A percentile compares a stretch with the other conserved stretches of the same genome.
These are phyloP conservation scores for Lamellibrachia luymesi DNA, from an alignment of 1,140 invertebrate species.

Conservation along the genomic window DNA sequence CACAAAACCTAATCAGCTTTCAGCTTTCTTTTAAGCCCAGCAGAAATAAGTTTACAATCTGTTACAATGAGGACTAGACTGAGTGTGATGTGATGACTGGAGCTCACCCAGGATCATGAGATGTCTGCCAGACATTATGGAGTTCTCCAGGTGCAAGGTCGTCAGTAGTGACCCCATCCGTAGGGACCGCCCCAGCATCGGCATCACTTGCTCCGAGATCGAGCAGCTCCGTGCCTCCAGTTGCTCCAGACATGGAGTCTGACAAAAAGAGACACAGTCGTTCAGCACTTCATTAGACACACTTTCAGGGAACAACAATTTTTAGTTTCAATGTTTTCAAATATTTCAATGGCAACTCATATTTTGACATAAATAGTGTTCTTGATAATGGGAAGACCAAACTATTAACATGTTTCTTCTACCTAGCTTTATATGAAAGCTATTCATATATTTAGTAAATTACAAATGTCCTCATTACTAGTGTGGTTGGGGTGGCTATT, in stretches of 20 bases:
- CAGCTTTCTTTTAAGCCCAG: no score
- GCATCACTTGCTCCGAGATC: slow-evolving; percentile 70
- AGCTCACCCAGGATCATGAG: slow-evolving; percentile 67
- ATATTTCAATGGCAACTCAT: no score
- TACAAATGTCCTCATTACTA: no score
- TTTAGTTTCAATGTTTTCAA: no score
- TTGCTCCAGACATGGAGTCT: slow-evolving; percentile 72
- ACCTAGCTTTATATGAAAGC: no score
- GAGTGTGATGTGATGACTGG: background rate
- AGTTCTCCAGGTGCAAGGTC: slow-evolving; percentile 74
- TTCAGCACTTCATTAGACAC: background rate
- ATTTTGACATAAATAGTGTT: no score
- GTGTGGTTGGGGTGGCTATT: no score
- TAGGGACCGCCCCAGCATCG: slow-evolving; percentile 69
- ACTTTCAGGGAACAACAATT: no score
- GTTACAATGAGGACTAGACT: background rate
- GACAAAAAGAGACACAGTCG: slow-evolving; percentile 30
- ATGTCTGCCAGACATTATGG: slow-evolving; percentile 67
- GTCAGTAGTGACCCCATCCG: slow-evolving; percentile 68
- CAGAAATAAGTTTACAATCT: background rate
- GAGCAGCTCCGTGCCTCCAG: slow-evolving; percentile 69
- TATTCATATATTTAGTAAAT: no score
- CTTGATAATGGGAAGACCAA: no score
- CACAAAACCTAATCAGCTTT: no score
- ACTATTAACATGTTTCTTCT: no score